Evolutionary conservation across 2,888 invertebrate genomes (phyloP), one percentile per base, ranked within the genome.

Genomic region (Steinernema hermaphroditum): DNA sequence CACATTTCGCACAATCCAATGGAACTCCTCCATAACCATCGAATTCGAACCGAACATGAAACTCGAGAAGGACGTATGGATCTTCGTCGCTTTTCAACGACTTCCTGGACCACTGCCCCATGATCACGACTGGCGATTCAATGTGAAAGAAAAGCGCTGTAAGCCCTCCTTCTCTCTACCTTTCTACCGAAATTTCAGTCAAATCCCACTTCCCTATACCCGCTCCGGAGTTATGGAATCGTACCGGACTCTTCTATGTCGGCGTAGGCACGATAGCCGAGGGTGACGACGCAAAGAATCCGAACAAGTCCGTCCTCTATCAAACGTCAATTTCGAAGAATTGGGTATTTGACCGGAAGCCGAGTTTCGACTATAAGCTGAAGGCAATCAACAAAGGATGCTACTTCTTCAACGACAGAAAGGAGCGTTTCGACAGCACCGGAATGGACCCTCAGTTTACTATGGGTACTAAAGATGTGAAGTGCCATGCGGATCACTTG

Each of bases 21-120:
- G 81, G 81, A 81, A 81, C 74, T 77, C 75, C n/a, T 80, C 81
- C 0, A 50, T 81, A 29, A 74, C 77, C 27, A 50, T 81, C 1
- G 77, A 77, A 49, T 70, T 81, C 12, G 37, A 46, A 54, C 54
- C 54, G 1, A 54, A 8, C 24, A 22, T 14, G 27, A 54, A 54
- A 16, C 27, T 54, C 6, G 6, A 54, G 54, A 54, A 54, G 54
- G 75, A 75, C 32, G 70, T 76, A 1, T 79, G 76, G 70, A 49
- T 77, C 22, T 81, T 80, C 71, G 72, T 78, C 2, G 69, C 78
- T 2, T 80, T 75, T 73, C 81, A 81, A 77, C 62, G 74, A 16
- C 74, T 80, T 2, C 81, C 81, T 0, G 81, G 81, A 19, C 81
- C 81, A 0, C 34, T 57, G 24, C 57, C 74, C 1, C 29, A 69